Percentiles rank a stretch among this genome's conserved stretches.
Evolutionary conservation across 2,113 vertebrate species (phyloP).

Genomic region (Mesoclemmys tuberculata): DNA sequence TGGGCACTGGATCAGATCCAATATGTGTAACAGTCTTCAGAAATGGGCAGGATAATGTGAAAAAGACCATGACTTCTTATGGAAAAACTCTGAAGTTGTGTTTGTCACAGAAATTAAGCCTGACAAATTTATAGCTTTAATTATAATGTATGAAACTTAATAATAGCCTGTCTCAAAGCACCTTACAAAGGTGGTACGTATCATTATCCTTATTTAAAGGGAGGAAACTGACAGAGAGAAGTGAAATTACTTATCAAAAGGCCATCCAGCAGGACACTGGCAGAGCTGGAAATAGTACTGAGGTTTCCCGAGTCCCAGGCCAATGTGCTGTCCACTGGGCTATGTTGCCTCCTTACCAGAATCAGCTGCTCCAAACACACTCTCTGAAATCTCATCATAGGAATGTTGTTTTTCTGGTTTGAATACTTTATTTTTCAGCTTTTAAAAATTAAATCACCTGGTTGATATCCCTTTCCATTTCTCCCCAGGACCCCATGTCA

Average conservation of each 20-base stretch:
- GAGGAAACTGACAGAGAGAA: not conserved
- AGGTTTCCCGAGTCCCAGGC: not conserved
- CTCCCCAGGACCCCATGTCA: not conserved
- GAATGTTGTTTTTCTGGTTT: not conserved
- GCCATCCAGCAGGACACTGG: not conserved
- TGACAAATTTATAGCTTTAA: not conserved
- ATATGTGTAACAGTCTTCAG: not conserved
- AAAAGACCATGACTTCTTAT: not conserved
- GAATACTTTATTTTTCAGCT: not conserved
- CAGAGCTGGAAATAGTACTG: not conserved
- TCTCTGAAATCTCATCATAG: not conserved
- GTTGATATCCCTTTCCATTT: not conserved
- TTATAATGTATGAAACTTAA: not conserved
- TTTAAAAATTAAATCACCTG: not conserved
- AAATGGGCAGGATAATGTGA: not conserved
- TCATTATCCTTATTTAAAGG: not conserved
- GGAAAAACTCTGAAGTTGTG: not conserved
- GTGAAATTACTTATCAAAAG: not conserved
- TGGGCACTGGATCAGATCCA: not conserved
- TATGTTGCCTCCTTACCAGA: not conserved
- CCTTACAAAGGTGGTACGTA: not conserved
- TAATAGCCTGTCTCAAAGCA: not conserved
- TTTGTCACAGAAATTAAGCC: not conserved
- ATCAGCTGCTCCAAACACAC: not conserved
- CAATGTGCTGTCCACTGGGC: accelerated